These are phyloP conservation scores for Pterocles gutturalis DNA, from an alignment of 2,113 vertebrate species.

Conservation along the genomic window DNA sequence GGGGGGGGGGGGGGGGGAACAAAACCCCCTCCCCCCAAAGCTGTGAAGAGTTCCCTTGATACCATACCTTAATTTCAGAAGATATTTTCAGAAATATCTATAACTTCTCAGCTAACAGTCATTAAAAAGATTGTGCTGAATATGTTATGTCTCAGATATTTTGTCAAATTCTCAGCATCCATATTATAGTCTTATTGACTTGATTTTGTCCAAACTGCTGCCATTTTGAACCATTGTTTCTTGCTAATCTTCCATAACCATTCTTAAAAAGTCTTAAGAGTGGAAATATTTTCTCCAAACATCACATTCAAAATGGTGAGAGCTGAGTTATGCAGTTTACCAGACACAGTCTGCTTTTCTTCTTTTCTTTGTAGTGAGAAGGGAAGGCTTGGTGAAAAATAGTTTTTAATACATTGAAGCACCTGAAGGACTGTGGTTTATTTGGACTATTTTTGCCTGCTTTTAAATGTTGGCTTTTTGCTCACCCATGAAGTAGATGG, in stretches of 20 bases:
- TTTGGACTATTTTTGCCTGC: neutral
- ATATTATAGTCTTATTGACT: neutral
- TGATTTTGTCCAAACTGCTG: neutral
- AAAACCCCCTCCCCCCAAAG: neutral
- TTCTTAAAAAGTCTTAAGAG: constrained; percentile 22
- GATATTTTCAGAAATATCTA: constrained; percentile 17
- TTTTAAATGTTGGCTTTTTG: neutral
- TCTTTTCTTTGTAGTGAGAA: neutral
- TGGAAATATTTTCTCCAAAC: neutral
- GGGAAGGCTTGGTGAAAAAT: neutral
- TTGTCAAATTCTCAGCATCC: neutral
- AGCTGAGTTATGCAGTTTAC: constrained; percentile 38
- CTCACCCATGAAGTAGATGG: neutral
- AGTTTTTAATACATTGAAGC: neutral
- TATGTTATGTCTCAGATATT: neutral
- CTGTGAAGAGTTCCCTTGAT: neutral
- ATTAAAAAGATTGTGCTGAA: neutral
- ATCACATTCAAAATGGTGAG: constrained; percentile 5
- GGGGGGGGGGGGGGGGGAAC: fast-evolving
- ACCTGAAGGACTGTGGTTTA: neutral
- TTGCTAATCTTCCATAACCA: constrained; percentile 15
- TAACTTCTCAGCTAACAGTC: neutral
- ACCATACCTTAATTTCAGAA: constrained; percentile 26
- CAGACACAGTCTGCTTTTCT: neutral
- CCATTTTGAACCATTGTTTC: neutral